A percentile compares a stretch with the other conserved stretches of the same genome.
phyloP scores from a whole-genome alignment of 1,140 invertebrate genomes.

The Melipona quadrifasciata region DNA sequence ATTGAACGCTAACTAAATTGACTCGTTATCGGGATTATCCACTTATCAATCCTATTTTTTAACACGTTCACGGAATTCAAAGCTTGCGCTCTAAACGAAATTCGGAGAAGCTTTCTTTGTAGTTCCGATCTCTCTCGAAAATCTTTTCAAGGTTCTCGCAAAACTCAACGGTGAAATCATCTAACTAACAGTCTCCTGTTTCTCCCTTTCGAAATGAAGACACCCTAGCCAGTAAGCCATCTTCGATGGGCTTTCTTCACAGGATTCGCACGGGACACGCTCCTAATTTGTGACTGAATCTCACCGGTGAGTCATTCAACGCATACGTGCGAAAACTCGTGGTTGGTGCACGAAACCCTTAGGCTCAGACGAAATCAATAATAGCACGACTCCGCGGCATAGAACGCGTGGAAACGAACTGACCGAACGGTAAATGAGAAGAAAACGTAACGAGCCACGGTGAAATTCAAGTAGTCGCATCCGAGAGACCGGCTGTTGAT shows the following conservation, averaged over 20 bases:
- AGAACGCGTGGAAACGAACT: constrained; percentile 10
- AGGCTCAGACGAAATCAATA: constrained; percentile 72
- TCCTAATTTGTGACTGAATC: constrained; percentile 37
- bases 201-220: background rate
- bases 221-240: background rate
- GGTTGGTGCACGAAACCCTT: constrained; percentile 50
- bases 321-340: background rate
- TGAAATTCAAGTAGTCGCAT: constrained; percentile 14
- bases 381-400: constrained; percentile 39
- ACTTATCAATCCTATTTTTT: constrained; percentile 21
- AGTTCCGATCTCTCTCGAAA: background rate
- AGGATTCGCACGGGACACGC: background rate
- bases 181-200: background rate
- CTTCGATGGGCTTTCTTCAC: background rate
- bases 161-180: background rate
- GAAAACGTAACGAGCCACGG: background rate
- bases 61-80: constrained; percentile 3
- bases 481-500: constrained; percentile 11
- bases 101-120: background rate
- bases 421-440: background rate
- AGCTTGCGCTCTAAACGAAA: background rate
- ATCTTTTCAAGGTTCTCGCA: background rate
- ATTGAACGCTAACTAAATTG: constrained; percentile 1
- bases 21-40: constrained; percentile 16
- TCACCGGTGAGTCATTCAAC: constrained; percentile 28